Percentiles rank a stretch among this genome's conserved stretches.
Evolutionary conservation across 2,797 vertebrate species (phyloP).

Genomic region (Sebastes hubbsi): DNA sequence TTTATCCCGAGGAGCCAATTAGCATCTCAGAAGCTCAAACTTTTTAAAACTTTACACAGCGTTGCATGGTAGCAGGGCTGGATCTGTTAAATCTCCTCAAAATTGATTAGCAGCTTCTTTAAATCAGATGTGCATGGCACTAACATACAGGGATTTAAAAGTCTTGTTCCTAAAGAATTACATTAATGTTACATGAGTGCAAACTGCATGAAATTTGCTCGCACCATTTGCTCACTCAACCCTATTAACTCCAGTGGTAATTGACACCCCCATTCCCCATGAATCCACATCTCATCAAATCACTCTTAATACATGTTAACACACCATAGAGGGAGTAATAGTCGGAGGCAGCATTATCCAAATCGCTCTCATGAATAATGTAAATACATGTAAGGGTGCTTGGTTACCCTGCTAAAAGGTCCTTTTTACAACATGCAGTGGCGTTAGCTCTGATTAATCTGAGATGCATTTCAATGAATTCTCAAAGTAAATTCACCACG

Average conservation of each 20-base stretch:
- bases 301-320: constrained; percentile 77
- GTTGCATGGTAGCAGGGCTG: not conserved
- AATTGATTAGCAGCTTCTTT: constrained; percentile 43
- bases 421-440: constrained; percentile 48
- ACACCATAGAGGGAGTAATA: constrained; percentile 73
- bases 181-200: constrained; percentile 68
- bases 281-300: constrained; percentile 77
- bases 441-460: constrained; percentile 63
- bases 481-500: constrained; percentile 46
- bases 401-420: constrained; percentile 71
- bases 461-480: constrained; percentile 64
- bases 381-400: constrained; percentile 61
- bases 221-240: constrained; percentile 72
- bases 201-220: constrained; percentile 67
- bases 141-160: constrained; percentile 47
- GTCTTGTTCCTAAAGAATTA: constrained; percentile 60
- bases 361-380: constrained; percentile 77
- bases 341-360: constrained; percentile 72
- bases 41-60: not conserved
- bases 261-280: constrained; percentile 62
- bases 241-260: constrained; percentile 69
- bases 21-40: not conserved
- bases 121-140: constrained; percentile 32
- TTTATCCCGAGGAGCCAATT: not conserved
- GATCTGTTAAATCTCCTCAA: constrained; percentile 8